Evolutionary conservation across 2,888 invertebrate genomes (phyloP).

Genomic region (Molanna angustata): DNA sequence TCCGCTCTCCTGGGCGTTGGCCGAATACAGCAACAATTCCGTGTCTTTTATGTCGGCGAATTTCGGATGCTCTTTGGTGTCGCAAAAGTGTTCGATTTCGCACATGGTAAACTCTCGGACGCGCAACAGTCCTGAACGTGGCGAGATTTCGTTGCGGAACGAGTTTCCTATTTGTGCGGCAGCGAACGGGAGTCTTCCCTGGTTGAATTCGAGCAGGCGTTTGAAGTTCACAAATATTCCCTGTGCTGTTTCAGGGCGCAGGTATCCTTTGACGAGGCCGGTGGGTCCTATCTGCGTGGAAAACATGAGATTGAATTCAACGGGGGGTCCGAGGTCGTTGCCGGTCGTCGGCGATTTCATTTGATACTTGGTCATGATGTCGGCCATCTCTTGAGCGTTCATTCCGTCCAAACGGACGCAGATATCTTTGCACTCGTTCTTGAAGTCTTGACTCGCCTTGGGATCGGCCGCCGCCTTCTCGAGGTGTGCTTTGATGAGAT

Average conservation of each 20-base stretch:
- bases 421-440: constrained; percentile 74
- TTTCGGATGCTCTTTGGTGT: constrained; percentile 92
- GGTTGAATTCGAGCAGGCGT: constrained; percentile 94
- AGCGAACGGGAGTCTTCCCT: constrained; percentile 94
- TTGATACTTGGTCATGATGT: constrained; percentile 77
- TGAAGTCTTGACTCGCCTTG: constrained; percentile 67
- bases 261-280: constrained; percentile 89
- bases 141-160: constrained; percentile 99
- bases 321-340: constrained; percentile 92
- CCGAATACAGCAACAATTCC: constrained; percentile 84
- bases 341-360: constrained; percentile 96
- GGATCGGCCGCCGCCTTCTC: constrained; percentile 86
- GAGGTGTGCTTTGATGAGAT: constrained; percentile 91
- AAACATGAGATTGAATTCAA: constrained; percentile 99
- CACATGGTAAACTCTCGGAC: constrained; percentile 99
- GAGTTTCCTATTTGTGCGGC: constrained; percentile 99
- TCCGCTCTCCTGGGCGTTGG: constrained; percentile 97
- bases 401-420: constrained; percentile 87
- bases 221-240: constrained; percentile 99
- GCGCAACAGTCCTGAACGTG: constrained; percentile 90
- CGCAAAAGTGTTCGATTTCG: constrained; percentile 99
- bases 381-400: constrained; percentile 85
- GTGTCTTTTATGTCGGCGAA: constrained; percentile 76
- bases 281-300: constrained; percentile 97
- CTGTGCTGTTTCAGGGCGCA: constrained; percentile 98